phyloP scores from a whole-genome alignment of 2,888 invertebrate species.

The Stramonita haemastoma region DNA sequence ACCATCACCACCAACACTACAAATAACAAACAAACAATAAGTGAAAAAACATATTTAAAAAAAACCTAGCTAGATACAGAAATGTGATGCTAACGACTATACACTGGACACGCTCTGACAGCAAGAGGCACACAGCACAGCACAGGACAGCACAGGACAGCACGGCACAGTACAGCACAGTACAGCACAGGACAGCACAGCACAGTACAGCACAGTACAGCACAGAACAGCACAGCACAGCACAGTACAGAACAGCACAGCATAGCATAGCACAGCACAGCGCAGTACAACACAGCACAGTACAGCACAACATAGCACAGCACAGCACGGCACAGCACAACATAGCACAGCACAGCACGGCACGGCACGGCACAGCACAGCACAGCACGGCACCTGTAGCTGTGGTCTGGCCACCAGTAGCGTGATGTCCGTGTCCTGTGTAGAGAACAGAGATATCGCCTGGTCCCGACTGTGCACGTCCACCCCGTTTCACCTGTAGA shows the following conservation, averaged over 20 bases:
- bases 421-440: conserved; percentile 72
- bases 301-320: neutral
- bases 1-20: too few relatives aligned
- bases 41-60: too few relatives aligned
- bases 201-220: conserved; percentile 16
- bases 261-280: conserved; percentile 42
- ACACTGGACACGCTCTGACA: too few relatives aligned
- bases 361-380: neutral
- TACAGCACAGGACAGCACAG: too few relatives aligned
- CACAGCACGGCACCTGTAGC: conserved; percentile 59
- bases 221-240: conserved; percentile 35
- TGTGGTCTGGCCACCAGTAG: conserved; percentile 76
- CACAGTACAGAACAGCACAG: conserved; percentile 42
- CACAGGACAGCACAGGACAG: too few relatives aligned
- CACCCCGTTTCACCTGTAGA: conserved; percentile 77
- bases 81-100: too few relatives aligned
- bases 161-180: too few relatives aligned
- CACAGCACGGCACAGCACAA: neutral
- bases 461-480: conserved; percentile 75
- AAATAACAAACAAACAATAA: too few relatives aligned
- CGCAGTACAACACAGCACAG: conserved; percentile 43
- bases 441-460: conserved; percentile 76
- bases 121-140: neutral
- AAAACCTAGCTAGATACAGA: too few relatives aligned
- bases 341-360: neutral